A percentile compares a stretch with the other conserved stretches of the same genome.
Evolutionary conservation across 2,797 vertebrate genomes (phyloP).

Genomic region (Sarcophilus harrisii): DNA sequence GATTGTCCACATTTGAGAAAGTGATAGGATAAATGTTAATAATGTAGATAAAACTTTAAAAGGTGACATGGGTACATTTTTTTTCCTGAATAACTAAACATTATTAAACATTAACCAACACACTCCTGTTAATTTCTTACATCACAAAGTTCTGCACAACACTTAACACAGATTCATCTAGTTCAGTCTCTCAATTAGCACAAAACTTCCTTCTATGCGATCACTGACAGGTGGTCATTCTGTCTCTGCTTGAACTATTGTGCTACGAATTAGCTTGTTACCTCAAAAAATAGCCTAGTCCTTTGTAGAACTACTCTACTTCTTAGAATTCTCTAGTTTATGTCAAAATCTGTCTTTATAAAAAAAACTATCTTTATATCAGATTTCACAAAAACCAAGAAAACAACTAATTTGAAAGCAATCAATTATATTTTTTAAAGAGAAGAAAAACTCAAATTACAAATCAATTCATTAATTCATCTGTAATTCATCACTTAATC

Average conservation of each 20-base stretch:
- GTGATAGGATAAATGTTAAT: not conserved
- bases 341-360: not conserved
- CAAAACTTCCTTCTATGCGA: not conserved
- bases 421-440: not conserved
- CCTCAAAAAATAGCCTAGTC: not conserved
- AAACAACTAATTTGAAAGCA: not conserved
- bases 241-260: not conserved
- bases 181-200: not conserved
- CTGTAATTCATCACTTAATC: not conserved
- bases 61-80: not conserved
- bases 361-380: too few relatives aligned
- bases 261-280: not conserved
- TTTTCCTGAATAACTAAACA: not conserved
- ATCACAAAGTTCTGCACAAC: not conserved
- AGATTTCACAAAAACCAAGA: not conserved
- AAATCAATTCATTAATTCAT: not conserved
- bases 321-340: conserved; percentile 33
- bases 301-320: not conserved
- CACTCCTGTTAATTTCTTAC: not conserved
- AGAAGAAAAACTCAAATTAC: not conserved
- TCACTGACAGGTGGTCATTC: not conserved
- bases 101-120: not conserved
- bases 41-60: not conserved
- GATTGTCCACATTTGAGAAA: not conserved
- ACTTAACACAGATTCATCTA: not conserved